Evolutionary conservation across 2,888 invertebrate species (phyloP).

Genomic region (Mimumesa dahlbomi): DNA sequence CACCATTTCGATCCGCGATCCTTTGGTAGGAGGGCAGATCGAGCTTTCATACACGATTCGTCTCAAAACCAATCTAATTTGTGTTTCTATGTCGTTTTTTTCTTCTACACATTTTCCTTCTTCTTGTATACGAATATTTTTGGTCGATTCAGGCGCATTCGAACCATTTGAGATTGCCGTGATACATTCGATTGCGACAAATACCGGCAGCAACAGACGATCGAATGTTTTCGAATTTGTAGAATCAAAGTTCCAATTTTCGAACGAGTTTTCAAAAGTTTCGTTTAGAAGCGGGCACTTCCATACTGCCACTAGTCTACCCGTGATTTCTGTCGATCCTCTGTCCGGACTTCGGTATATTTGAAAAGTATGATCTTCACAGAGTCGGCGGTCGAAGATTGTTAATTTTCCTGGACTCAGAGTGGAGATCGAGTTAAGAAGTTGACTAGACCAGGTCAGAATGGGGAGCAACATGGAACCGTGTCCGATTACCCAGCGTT

Average conservation of each 20-base stretch:
- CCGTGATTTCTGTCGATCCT: no score
- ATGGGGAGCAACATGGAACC: conserved; percentile 81
- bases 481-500: conserved; percentile 82
- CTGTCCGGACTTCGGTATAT: no score
- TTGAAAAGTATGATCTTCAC: conserved; percentile 24
- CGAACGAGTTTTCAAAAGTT: conserved; percentile 81
- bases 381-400: no score
- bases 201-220: conserved; percentile 81
- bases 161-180: no score
- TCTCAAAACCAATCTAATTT: background rate
- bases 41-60: conserved; percentile 41
- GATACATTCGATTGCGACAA: conserved; percentile 81
- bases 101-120: background rate
- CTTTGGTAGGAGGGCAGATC: conserved; percentile 57
- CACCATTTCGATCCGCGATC: conserved; percentile 68
- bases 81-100: background rate
- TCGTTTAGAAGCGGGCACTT: conserved; percentile 82
- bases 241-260: conserved; percentile 82
- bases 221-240: conserved; percentile 79
- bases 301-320: conserved; percentile 79
- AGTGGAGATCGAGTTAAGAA: conserved; percentile 44
- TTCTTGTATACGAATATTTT: background rate
- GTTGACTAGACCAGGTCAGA: conserved; percentile 63
- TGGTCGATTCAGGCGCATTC: no score
- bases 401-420: conserved; percentile 53